Conservation (phyloP, 2,888 invertebrate genomes). For the Brachyptera putata region DNA sequence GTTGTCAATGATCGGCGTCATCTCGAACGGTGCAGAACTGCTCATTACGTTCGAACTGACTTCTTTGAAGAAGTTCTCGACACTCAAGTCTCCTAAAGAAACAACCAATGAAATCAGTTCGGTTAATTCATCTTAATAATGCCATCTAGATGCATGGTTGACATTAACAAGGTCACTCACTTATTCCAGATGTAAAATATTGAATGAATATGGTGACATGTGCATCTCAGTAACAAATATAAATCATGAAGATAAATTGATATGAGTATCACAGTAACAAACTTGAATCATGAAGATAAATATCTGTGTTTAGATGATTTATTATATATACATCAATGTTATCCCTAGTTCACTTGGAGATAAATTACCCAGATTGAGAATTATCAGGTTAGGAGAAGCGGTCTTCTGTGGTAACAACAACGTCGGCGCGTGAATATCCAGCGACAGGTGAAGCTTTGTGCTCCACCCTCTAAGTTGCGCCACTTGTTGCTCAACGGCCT, state of each 20-base stretch:
- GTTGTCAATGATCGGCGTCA: constrained; percentile 59
- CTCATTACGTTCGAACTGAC: constrained; percentile 41
- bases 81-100: constrained; percentile 65
- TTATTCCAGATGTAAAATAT: too few relatives aligned
- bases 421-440: constrained; percentile 69
- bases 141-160: too few relatives aligned
- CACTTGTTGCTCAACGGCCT: constrained; percentile 42
- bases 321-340: too few relatives aligned
- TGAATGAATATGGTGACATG: too few relatives aligned
- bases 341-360: background rate
- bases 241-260: too few relatives aligned
- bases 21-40: background rate
- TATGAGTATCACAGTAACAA: too few relatives aligned
- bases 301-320: too few relatives aligned
- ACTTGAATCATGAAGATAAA: too few relatives aligned
- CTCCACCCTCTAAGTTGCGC: constrained; percentile 48
- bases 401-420: constrained; percentile 74
- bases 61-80: constrained; percentile 75
- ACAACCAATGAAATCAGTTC: constrained; percentile 19
- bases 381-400: constrained; percentile 69
- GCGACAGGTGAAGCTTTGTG: constrained; percentile 56
- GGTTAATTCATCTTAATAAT: too few relatives aligned
- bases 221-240: too few relatives aligned
- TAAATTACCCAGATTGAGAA: constrained; percentile 74
- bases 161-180: too few relatives aligned